Conservation (phyloP, 2,888 invertebrate species). For the Leptopilina syphax region DNA sequence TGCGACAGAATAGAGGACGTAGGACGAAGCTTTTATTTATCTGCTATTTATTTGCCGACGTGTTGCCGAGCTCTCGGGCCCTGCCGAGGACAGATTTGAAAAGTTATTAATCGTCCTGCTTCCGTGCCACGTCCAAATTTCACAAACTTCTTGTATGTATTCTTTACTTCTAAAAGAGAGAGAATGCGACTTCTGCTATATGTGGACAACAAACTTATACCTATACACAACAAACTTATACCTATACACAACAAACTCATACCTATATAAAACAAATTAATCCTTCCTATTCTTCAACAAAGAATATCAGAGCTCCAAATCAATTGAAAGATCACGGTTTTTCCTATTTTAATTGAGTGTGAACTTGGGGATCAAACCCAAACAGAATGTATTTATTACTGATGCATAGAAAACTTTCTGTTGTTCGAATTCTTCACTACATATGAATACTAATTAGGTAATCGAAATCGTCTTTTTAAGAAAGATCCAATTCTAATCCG, state of each 20-base stretch:
- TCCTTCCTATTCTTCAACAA: constrained; percentile 31
- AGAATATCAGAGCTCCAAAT: constrained; percentile 26
- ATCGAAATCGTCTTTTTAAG: no score
- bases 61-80: constrained; percentile 67
- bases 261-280: constrained; percentile 10
- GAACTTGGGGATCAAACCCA: constrained; percentile 12
- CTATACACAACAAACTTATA: not conserved
- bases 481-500: no score
- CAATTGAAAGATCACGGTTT: constrained; percentile 25
- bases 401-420: no score
- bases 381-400: no score
- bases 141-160: constrained; percentile 31
- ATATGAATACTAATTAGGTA: no score
- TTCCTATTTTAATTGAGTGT: constrained; percentile 27
- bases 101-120: constrained; percentile 75
- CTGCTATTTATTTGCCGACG: constrained; percentile 74
- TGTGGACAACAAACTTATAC: not conserved
- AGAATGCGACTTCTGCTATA: no score
- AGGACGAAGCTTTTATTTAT: constrained; percentile 73
- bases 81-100: constrained; percentile 74
- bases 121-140: constrained; percentile 36
- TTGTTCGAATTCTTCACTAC: no score
- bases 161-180: constrained; percentile 34
- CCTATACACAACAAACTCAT: not conserved
- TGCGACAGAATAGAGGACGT: constrained; percentile 65